A percentile compares a stretch with the other conserved stretches of the same genome.
Evolutionary conservation across 2,888 invertebrate genomes (phyloP).

Genomic region (Cryptocheilus praepositus): DNA sequence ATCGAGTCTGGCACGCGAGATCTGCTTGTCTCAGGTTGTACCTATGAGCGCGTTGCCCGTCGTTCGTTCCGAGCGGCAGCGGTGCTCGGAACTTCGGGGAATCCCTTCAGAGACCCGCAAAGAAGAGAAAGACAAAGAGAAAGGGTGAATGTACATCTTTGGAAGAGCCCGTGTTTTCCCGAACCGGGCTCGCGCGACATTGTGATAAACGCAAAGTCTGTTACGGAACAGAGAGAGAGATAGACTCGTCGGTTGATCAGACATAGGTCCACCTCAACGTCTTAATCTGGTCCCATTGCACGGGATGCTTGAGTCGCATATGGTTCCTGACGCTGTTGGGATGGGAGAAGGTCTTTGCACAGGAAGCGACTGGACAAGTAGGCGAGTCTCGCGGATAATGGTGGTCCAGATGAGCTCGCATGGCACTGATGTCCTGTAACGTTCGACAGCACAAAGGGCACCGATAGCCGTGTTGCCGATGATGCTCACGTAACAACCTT

Average conservation of each 20-base stretch:
- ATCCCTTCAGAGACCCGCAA: no score
- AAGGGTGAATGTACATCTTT: no score
- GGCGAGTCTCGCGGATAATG: slow-evolving; percentile 92
- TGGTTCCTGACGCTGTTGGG: slow-evolving; percentile 92
- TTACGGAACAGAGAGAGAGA: slow-evolving; percentile 6
- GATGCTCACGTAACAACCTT: slow-evolving; percentile 66
- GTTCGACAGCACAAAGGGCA: slow-evolving; percentile 86
- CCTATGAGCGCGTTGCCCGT: no score
- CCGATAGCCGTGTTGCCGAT: slow-evolving; percentile 76
- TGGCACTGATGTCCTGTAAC: slow-evolving; percentile 81
- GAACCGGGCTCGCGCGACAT: no score
- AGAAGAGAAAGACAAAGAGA: no score
- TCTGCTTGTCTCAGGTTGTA: neutral
- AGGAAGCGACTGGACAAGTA: slow-evolving; percentile 85
- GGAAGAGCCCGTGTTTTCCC: no score
- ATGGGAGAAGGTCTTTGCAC: slow-evolving; percentile 86
- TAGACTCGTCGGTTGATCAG: slow-evolving; percentile 65
- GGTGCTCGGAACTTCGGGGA: no score
- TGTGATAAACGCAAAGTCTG: neutral
- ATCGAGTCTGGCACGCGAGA: slow-evolving; percentile 44
- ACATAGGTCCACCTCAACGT: slow-evolving; percentile 85
- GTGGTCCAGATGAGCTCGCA: slow-evolving; percentile 86
- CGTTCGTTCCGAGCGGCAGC: no score
- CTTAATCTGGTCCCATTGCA: slow-evolving; percentile 90
- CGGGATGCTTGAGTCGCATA: slow-evolving; percentile 89